These are phyloP conservation scores for Zenarchopterus dispar DNA, from an alignment of 2,797 vertebrate species.

Conservation along the genomic window DNA sequence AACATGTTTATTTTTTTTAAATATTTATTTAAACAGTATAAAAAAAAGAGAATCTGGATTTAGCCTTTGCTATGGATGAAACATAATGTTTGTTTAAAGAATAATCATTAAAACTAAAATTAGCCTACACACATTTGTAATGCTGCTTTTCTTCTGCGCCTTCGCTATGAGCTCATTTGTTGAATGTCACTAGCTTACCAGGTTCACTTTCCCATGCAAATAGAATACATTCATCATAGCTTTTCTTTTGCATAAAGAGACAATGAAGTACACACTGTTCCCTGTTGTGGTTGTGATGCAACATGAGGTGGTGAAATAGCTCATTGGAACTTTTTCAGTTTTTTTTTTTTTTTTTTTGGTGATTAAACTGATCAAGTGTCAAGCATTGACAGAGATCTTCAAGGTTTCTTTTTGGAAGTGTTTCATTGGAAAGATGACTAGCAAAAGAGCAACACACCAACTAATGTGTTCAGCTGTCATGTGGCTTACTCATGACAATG, in stretches of 20 bases:
- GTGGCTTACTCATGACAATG: conserved; percentile 23
- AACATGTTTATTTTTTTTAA: too few species aligned
- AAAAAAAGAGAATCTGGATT: conserved; percentile 22
- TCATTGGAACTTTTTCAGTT: conserved; percentile 27
- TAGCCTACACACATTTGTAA: conserved; percentile 27
- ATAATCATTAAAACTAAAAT: conserved; percentile 43
- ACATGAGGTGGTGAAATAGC: conserved; percentile 12
- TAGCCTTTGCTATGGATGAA: conserved; percentile 47
- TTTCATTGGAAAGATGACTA: conserved; percentile 22
- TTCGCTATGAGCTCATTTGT: conserved; percentile 54
- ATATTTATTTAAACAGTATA: conserved; percentile 7
- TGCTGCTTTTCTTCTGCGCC: conserved; percentile 12
- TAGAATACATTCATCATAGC: conserved; percentile 59
- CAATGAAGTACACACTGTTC: conserved; percentile 8
- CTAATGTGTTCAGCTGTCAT: conserved; percentile 22
- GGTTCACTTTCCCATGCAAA: conserved; percentile 57
- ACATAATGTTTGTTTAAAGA: conserved; percentile 26
- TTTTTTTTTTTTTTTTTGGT: conserved; percentile 44
- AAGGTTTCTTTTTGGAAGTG: conserved; percentile 22
- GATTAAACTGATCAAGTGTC: conserved; percentile 45
- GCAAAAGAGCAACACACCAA: conserved; percentile 15
- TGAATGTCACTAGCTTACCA: conserved; percentile 44
- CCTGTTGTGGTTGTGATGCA: conserved; percentile 2
- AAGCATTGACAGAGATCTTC: conserved; percentile 20
- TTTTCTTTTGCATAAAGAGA: conserved; percentile 43